phyloP scores from a whole-genome alignment of 2,888 invertebrate species.

The Spicauda simplicius region DNA sequence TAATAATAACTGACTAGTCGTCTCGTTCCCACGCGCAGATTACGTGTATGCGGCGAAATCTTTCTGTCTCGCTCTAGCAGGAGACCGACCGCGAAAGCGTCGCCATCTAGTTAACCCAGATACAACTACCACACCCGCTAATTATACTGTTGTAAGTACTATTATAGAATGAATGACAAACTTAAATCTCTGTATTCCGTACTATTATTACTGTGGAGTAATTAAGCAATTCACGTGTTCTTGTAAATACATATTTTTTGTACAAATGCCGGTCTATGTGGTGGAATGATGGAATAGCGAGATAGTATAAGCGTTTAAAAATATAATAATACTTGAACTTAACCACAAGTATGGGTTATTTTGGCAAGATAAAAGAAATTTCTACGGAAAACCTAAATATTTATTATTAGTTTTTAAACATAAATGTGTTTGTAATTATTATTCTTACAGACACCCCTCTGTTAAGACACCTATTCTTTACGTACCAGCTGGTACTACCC shows the following conservation, averaged over 20 bases:
- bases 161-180: constrained; percentile 32
- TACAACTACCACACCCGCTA: constrained; percentile 54
- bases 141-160: constrained; percentile 41
- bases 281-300: background rate
- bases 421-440: background rate
- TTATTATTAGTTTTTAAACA: too few species aligned
- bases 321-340: background rate
- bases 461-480: background rate
- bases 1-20: constrained; percentile 68
- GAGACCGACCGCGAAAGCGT: constrained; percentile 53
- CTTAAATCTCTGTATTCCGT: constrained; percentile 23
- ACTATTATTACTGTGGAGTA: constrained; percentile 17
- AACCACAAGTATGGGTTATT: too few species aligned
- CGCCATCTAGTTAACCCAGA: constrained; percentile 73
- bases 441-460: background rate
- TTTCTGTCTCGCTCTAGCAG: constrained; percentile 53
- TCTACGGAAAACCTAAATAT: too few species aligned
- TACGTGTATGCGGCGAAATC: constrained; percentile 9
- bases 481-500: background rate
- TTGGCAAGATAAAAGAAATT: too few species aligned
- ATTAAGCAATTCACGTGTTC: constrained; percentile 6
- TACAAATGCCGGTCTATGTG: background rate
- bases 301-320: background rate
- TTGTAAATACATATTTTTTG: constrained; percentile 4
- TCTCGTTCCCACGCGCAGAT: constrained; percentile 62